A percentile compares a stretch with the other conserved stretches of the same genome.
Conservation (phyloP, 2,888 invertebrate genomes). For the Sminthurides aquaticus region DNA sequence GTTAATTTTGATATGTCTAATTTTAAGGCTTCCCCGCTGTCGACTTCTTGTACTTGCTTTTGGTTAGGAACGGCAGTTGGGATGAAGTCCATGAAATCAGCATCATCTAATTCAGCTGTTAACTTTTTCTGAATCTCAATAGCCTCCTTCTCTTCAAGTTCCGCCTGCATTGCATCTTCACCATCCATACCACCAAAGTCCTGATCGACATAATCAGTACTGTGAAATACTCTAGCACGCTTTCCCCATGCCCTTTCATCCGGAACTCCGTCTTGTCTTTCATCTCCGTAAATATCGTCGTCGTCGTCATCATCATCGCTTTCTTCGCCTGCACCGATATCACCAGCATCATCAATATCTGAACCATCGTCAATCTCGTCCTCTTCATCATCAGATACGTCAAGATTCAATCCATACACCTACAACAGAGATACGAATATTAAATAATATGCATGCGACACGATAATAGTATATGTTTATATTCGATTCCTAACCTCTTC, state of each 20-base stretch:
- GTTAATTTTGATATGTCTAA: conserved; percentile 69
- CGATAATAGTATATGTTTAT: no score
- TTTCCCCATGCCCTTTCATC: conserved; percentile 83
- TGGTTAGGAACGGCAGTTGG: conserved; percentile 14
- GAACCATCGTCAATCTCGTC: conserved; percentile 5
- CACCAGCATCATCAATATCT: conserved; percentile 13
- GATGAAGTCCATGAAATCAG: conserved; percentile 56
- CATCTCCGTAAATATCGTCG: conserved; percentile 66
- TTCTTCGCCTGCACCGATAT: conserved; percentile 24
- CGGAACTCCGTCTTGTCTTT: conserved; percentile 62
- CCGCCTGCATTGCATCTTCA: conserved; percentile 64
- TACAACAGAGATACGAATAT: background rate
- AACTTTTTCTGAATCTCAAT: conserved; percentile 63
- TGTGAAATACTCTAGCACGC: conserved; percentile 68
- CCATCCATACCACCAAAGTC: conserved; percentile 65
- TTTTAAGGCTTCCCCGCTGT: conserved; percentile 57
- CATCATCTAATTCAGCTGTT: conserved; percentile 67
- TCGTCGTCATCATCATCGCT: conserved; percentile 46
- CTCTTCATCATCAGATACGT: conserved; percentile 18
- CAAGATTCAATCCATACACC: conserved; percentile 13
- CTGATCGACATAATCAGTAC: conserved; percentile 80
- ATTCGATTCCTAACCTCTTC: conserved; percentile 17
- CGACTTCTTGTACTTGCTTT: conserved; percentile 28
- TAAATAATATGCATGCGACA: no score
- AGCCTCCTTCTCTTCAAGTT: conserved; percentile 76